Evolutionary conservation across 1,140 invertebrate genomes (phyloP).

Genomic region (Drosophila repletoides): DNA sequence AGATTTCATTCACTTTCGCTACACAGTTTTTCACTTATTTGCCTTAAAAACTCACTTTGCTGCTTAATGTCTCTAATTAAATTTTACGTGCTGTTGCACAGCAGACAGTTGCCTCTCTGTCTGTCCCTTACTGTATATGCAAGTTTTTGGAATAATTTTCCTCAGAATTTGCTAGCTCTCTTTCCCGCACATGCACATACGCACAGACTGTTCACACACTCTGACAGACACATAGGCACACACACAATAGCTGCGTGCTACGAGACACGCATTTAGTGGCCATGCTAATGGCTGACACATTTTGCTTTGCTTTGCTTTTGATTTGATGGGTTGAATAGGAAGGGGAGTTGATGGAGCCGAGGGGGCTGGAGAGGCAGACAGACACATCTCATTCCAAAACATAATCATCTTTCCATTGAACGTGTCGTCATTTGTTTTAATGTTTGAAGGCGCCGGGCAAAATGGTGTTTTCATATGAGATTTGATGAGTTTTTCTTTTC

Average conservation of each 20-base stretch:
- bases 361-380: background rate
- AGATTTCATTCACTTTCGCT: constrained; percentile 3
- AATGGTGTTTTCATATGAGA: constrained; percentile 21
- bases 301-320: constrained; percentile 50
- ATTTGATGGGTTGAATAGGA: constrained; percentile 7
- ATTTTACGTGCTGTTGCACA: constrained; percentile 55
- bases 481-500: constrained; percentile 61
- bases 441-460: constrained; percentile 31
- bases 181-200: background rate
- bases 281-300: constrained; percentile 52
- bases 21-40: background rate
- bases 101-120: constrained; percentile 19
- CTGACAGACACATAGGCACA: background rate
- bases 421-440: constrained; percentile 72
- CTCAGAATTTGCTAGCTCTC: background rate
- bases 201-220: constrained; percentile 1
- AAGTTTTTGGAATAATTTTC: constrained; percentile 21
- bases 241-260: constrained; percentile 28
- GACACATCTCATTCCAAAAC: constrained; percentile 35
- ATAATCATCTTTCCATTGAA: constrained; percentile 63
- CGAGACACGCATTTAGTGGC: constrained; percentile 52
- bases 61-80: constrained; percentile 49
- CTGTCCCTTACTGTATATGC: background rate
- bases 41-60: constrained; percentile 26
- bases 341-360: background rate